Base-by-base conservation (phyloP, 2,888 invertebrate genomes). In the Coremacera marginata region DNA sequence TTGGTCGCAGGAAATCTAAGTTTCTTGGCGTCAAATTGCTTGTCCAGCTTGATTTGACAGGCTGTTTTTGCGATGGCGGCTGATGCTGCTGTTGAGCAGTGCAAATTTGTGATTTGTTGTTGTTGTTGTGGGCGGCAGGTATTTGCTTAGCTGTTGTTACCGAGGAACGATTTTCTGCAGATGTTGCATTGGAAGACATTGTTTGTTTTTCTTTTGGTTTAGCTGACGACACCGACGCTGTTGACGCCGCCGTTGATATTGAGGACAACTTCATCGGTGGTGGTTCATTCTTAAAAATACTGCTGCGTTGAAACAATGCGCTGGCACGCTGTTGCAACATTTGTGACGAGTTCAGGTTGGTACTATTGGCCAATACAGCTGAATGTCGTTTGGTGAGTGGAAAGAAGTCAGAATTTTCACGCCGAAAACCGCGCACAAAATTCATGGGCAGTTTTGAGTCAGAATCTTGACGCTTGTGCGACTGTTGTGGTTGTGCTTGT, bases 401-500 rank as follows among this genome's bases (percentile, higher is more conserved):
- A 86, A 95, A 95, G 84, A 96, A 93, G 88, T 96, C 95, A 0
- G 95, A 95, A 88, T 95, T 95, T 88, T 96, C 95, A 81, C 96
- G 92, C 79, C 95, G 92, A 88, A 96, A 95, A 51, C 94, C 94
- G 82, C 95, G 92, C 81, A 94, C 93, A 89, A 95, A 95, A 79
- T 94, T 92, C 84, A 92, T 93, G 68, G 93, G 91, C 82, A 94
- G 90, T 88, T 93, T 94, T 16, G 92, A 91, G 85, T 95, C 95
- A 78, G 94, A 92, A 80, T 95, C 95, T 88, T 94, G 94, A 79
- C 94, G 92, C 83, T 94, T 92, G 86, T 94, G 94, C 81, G 86
- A 75, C 91, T 87, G 85, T 91, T 90, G 78, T 78, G 83, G 83
- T 57, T 77, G 80, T 65, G 76, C 77, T 37, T 74, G 67, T 60